Conservation (phyloP, 1,140 invertebrate species). For the Magallana angulata region DNA sequence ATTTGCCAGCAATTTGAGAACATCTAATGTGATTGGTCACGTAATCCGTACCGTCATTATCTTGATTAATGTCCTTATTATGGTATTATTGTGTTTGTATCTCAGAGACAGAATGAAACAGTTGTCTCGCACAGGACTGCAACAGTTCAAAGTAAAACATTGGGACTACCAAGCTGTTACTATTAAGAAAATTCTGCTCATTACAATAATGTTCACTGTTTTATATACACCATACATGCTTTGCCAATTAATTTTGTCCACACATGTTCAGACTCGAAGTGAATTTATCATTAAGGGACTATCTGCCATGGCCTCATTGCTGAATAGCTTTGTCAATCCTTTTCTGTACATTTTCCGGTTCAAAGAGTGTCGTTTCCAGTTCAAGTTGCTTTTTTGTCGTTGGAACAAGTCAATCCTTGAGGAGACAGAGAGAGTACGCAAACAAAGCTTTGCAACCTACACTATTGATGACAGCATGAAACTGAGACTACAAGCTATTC, state of each 20-base stretch:
- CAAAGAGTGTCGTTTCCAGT: conserved; percentile 28
- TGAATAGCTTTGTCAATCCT: conserved; percentile 45
- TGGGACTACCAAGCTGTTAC: conserved; percentile 4
- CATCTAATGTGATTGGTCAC: not conserved
- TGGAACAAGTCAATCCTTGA: conserved; percentile 12
- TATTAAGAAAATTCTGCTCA: conserved; percentile 1
- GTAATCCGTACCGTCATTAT: not conserved
- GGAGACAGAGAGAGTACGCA: not conserved
- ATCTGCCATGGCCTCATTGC: not conserved
- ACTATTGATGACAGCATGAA: conserved; percentile 1
- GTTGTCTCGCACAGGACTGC: not conserved
- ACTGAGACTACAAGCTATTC: not conserved
- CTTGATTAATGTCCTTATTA: not conserved
- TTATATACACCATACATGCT: conserved; percentile 9
- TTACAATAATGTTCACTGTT: not conserved
- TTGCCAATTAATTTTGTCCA: conserved; percentile 7
- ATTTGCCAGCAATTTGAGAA: not conserved
- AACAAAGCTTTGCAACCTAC: conserved; percentile 30
- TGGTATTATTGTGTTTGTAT: not conserved
- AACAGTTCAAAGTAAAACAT: not conserved
- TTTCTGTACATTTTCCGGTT: conserved; percentile 37
- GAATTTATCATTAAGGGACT: not conserved
- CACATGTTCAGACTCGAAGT: not conserved
- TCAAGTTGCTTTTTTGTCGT: conserved; percentile 18
- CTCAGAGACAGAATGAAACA: not conserved